phyloP scores from a whole-genome alignment of 2,113 vertebrate genomes.

The Actenoides lindsayi region DNA sequence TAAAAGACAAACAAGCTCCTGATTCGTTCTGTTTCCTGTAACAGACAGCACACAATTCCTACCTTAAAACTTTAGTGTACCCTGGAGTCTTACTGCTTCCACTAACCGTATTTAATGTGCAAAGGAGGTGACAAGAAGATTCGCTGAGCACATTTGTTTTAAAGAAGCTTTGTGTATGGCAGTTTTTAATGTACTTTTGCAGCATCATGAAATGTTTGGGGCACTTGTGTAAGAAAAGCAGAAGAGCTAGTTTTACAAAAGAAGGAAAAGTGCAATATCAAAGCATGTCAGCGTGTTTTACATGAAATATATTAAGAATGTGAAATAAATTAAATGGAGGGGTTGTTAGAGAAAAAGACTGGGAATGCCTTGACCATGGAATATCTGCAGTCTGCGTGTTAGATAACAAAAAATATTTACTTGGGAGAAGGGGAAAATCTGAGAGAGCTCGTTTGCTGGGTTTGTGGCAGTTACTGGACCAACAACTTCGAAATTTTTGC shows the following conservation, averaged over 20 bases:
- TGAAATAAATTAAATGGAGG: not conserved
- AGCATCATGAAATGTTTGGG: not conserved
- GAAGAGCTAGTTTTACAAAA: not conserved
- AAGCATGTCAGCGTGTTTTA: not conserved
- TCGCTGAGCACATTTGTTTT: not conserved
- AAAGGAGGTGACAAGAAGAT: not conserved
- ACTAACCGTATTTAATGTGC: not conserved
- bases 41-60: not conserved
- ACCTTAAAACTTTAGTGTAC: not conserved
- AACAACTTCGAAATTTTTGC: not conserved
- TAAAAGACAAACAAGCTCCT: not conserved
- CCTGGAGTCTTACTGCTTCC: not conserved
- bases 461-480: not conserved
- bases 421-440: not conserved
- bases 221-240: not conserved
- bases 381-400: not conserved
- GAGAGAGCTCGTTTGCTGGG: fast-evolving
- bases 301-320: not conserved
- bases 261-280: not conserved
- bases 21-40: not conserved
- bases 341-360: not conserved
- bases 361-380: not conserved
- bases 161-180: not conserved
- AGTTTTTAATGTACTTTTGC: not conserved
- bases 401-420: not conserved